Evolutionary conservation across 2,113 vertebrate species (phyloP).

Genomic region (Bathybates hornii): DNA sequence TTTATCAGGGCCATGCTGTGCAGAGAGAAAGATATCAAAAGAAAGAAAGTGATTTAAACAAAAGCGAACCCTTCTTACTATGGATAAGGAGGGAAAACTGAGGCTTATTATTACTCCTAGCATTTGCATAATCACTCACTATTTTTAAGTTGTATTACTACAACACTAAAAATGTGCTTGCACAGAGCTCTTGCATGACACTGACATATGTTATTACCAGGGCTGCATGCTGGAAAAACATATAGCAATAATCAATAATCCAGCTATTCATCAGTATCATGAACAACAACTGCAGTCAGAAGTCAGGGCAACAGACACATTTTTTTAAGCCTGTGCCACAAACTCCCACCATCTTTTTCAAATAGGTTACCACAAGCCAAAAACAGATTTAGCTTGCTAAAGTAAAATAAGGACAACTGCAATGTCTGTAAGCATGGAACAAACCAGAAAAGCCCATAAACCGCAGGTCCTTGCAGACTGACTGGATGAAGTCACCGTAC

Average conservation of each 20-base stretch:
- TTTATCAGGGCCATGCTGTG: constrained; percentile 90
- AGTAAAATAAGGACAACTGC: neutral
- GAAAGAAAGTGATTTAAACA: neutral
- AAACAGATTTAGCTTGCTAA: neutral
- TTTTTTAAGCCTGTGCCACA: neutral
- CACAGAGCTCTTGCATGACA: neutral
- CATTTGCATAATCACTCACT: neutral
- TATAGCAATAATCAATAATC: neutral
- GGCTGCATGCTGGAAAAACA: neutral
- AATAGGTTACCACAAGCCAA: neutral
- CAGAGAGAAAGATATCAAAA: neutral
- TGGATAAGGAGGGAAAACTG: neutral
- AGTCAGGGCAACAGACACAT: neutral
- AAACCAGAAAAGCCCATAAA: neutral
- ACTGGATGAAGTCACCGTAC: neutral
- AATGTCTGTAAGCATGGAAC: neutral
- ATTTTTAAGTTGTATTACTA: neutral
- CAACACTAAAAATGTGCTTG: neutral
- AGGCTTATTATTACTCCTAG: neutral
- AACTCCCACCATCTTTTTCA: neutral
- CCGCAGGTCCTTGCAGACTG: neutral
- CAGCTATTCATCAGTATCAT: neutral
- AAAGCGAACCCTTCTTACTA: neutral
- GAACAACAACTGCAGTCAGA: neutral
- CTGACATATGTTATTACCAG: neutral